phyloP scores from a whole-genome alignment of 2,888 invertebrate species.

The Strigamia transsilvanica region DNA sequence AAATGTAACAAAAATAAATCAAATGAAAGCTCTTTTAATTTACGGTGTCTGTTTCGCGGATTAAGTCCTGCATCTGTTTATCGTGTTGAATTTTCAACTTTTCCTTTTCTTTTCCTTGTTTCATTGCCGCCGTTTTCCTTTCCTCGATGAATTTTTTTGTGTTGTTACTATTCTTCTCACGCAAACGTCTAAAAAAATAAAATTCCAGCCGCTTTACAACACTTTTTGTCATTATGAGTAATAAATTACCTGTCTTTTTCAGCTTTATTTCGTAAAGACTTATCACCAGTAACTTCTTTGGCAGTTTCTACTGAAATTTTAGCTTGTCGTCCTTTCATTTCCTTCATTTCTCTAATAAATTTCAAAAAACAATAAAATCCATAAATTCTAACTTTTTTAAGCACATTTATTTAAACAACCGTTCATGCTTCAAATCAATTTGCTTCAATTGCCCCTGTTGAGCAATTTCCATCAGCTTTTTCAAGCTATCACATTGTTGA shows the following conservation, averaged over 20 bases:
- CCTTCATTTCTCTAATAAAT: constrained; percentile 83
- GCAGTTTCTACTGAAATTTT: constrained; percentile 97
- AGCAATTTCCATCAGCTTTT: constrained; percentile 81
- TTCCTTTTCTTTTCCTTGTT: constrained; percentile 90
- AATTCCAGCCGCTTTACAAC: not conserved
- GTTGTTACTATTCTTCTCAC: constrained; percentile 97
- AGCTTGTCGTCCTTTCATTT: constrained; percentile 92
- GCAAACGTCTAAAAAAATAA: constrained; percentile 71
- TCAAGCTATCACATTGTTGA: constrained; percentile 69
- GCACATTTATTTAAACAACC: constrained; percentile 65
- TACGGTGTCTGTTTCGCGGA: constrained; percentile 62
- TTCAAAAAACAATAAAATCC: not conserved
- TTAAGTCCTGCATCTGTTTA: constrained; percentile 86
- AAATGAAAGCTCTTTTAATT: constrained; percentile 28
- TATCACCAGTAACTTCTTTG: constrained; percentile 94
- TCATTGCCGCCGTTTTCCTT: constrained; percentile 83
- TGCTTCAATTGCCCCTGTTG: constrained; percentile 89
- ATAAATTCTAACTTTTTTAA: not conserved
- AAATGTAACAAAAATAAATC: too few relatives aligned
- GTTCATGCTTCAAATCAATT: constrained; percentile 86
- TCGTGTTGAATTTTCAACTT: constrained; percentile 91
- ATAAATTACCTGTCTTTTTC: constrained; percentile 80
- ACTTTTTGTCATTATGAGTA: not conserved
- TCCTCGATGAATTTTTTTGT: constrained; percentile 98
- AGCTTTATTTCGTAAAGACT: constrained; percentile 92